These are phyloP conservation scores for Pseudomyrmex pallidus DNA, from an alignment of 1,140 invertebrate genomes.

Conservation along the genomic window DNA sequence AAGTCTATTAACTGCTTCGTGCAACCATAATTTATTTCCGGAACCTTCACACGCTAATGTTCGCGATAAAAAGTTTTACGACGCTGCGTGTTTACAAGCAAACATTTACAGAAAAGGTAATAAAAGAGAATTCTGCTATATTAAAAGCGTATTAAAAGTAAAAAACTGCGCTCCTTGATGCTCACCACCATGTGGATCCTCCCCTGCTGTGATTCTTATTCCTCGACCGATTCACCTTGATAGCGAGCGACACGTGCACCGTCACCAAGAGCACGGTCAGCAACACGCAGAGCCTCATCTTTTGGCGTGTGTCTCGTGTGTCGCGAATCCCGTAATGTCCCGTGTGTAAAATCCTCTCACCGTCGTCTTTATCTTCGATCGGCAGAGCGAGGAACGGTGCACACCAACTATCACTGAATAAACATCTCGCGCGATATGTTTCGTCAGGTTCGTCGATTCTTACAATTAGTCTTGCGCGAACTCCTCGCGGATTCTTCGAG, in stretches of 20 bases:
- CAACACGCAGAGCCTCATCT: conserved; percentile 82
- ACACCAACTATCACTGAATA: conserved; percentile 61
- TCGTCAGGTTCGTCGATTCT: not conserved
- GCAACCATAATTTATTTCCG: conserved; percentile 42
- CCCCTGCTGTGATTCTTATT: conserved; percentile 86
- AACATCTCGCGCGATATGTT: conserved; percentile 64
- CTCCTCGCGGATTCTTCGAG: conserved; percentile 18
- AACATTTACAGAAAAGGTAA: not conserved
- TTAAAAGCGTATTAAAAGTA: conserved; percentile 2
- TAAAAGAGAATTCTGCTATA: not conserved
- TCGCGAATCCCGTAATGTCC: conserved; percentile 8
- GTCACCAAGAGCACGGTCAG: conserved; percentile 78
- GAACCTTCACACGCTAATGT: conserved; percentile 24
- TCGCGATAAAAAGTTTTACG: conserved; percentile 46
- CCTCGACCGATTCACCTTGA: conserved; percentile 75
- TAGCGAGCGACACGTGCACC: conserved; percentile 74
- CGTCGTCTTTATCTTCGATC: conserved; percentile 18
- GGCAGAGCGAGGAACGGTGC: conserved; percentile 39
- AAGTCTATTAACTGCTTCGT: conserved; percentile 36
- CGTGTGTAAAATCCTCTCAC: conserved; percentile 25
- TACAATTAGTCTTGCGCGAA: conserved; percentile 1
- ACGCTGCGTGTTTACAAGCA: conserved; percentile 28
- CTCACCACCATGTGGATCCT: conserved; percentile 87
- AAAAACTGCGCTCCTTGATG: conserved; percentile 40
- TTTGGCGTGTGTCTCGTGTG: conserved; percentile 41